phyloP scores from a whole-genome alignment of 2,888 invertebrate genomes.

The Crepidodera aurea region DNA sequence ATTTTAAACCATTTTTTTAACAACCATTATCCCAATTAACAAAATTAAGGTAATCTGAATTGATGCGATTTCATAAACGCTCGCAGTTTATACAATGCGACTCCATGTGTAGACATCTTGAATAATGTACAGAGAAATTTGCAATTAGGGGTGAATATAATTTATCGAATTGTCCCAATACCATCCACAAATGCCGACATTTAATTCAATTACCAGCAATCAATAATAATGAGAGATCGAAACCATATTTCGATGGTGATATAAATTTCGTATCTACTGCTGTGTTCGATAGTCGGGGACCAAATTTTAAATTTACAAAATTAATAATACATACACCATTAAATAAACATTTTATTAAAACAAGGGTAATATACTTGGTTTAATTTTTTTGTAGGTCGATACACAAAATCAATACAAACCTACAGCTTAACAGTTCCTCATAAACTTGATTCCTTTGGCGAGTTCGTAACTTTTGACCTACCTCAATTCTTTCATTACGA shows the following conservation, averaged over 20 bases:
- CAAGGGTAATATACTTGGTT: no score
- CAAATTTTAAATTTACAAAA: no score
- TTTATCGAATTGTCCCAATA: slow-evolving; percentile 11
- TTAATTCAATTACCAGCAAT: slow-evolving; percentile 13
- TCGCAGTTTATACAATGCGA: not conserved
- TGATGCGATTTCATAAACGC: not conserved
- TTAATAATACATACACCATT: no score
- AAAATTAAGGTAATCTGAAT: no score
- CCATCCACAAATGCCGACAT: slow-evolving; percentile 3
- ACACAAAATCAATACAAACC: slow-evolving; percentile 61
- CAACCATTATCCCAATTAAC: no score
- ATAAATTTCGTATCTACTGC: not conserved
- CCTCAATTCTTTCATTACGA: slow-evolving; percentile 61
- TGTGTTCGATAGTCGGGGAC: not conserved
- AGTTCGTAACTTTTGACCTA: slow-evolving; percentile 61
- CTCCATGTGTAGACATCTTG: slow-evolving; percentile 4
- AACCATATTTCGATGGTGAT: not conserved
- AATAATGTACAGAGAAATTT: slow-evolving; percentile 1
- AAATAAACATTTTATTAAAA: no score
- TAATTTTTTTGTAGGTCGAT: slow-evolving; percentile 61
- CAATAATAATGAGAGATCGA: slow-evolving; percentile 9
- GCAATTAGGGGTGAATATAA: slow-evolving; percentile 5
- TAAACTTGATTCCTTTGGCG: slow-evolving; percentile 59
- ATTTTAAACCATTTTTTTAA: no score
- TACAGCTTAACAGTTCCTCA: slow-evolving; percentile 63